Evolutionary conservation across 2,888 invertebrate species (phyloP).

Genomic region (Oscheius myriophilus): DNA sequence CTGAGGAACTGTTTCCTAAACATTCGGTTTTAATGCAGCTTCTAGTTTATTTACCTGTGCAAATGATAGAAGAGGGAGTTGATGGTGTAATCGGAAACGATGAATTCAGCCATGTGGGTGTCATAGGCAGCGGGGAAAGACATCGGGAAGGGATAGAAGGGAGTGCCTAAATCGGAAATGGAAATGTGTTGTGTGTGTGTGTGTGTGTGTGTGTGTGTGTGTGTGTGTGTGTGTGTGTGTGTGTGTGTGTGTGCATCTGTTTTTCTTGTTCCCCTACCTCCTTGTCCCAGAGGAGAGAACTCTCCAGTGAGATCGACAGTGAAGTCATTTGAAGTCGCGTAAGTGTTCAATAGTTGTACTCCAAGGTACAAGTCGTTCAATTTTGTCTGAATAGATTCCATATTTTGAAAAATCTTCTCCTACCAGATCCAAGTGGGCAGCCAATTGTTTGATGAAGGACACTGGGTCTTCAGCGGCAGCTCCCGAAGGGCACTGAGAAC

Average conservation of each 20-base stretch:
- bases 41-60: constrained; percentile 47
- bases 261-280: no score
- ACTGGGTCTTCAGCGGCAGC: constrained; percentile 51
- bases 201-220: no score
- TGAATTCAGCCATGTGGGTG: constrained; percentile 63
- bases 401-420: not conserved
- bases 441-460: constrained; percentile 51
- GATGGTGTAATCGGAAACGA: constrained; percentile 65
- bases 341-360: constrained; percentile 60
- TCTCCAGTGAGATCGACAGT: constrained; percentile 66
- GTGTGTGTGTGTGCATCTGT: no score
- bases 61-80: constrained; percentile 66
- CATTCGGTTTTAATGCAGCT: not conserved
- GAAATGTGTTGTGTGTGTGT: no score
- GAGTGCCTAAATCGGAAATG: constrained; percentile 55
- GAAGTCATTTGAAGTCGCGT: constrained; percentile 65
- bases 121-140: constrained; percentile 61
- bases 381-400: constrained; percentile 40
- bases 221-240: no score
- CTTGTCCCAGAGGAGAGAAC: constrained; percentile 59
- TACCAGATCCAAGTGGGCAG: constrained; percentile 53
- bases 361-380: constrained; percentile 62
- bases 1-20: constrained; percentile 63
- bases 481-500: constrained; percentile 46
- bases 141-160: constrained; percentile 66